Evolutionary conservation across 2,888 invertebrate genomes (phyloP).

Genomic region (Drosophila austrosaltans): DNA sequence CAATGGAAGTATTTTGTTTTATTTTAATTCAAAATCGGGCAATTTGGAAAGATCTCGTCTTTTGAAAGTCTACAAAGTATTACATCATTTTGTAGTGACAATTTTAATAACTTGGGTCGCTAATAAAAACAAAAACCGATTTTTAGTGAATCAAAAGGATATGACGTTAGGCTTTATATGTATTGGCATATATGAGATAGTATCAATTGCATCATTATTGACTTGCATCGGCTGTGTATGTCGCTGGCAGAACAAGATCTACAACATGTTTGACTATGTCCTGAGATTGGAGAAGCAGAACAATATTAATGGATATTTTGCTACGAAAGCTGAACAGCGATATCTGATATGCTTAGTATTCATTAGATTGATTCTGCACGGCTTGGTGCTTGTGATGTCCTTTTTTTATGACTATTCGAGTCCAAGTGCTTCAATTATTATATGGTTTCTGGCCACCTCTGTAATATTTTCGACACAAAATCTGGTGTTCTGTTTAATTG

Average conservation of each 20-base stretch:
- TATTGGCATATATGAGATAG: background rate
- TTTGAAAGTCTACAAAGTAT: constrained; percentile 19
- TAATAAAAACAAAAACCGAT: too few relatives aligned
- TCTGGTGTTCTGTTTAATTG: background rate
- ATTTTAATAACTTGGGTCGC: background rate
- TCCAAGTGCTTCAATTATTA: background rate
- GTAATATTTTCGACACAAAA: background rate
- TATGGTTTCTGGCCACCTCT: background rate
- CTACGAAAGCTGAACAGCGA: background rate
- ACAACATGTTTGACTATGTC: background rate
- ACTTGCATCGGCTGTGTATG: background rate
- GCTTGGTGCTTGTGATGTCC: background rate
- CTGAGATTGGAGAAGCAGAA: background rate
- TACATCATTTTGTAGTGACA: constrained; percentile 10
- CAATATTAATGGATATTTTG: background rate
- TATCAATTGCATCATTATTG: background rate
- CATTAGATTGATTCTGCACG: background rate
- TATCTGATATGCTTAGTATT: background rate
- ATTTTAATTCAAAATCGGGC: background rate
- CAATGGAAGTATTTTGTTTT: constrained; percentile 23
- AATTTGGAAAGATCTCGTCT: background rate
- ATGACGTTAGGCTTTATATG: too few relatives aligned
- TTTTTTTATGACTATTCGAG: background rate
- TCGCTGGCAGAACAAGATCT: background rate
- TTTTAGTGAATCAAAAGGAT: too few relatives aligned